Base-by-base conservation (phyloP, 2,888 invertebrate species). In the Drosophila affinis region DNA sequence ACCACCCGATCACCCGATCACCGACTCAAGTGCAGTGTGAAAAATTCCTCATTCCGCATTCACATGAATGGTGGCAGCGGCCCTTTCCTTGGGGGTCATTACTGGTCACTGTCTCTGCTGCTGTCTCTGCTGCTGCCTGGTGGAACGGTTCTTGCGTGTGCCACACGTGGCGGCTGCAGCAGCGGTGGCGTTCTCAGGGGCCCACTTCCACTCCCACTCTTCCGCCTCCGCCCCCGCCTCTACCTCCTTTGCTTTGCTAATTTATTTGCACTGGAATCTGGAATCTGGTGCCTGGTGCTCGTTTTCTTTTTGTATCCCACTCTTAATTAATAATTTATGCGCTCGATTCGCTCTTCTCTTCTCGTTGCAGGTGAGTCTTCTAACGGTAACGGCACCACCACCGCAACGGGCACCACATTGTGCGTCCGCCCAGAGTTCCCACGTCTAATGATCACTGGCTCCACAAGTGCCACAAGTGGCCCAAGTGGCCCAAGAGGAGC, bases 311-410 rank as follows among this genome's bases (percentile, higher is more conserved):
- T 56, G 48, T 32, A 29, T 39, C 59, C 24, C 57, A 51, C 21
- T 71, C 62, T 45, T 83, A 86, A 85, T 82, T 84, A 85, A 82
- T 84, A 84, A 85, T 84, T 83, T 83, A 85, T 86, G 77, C 60
- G 21, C 78, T 65, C 56, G 27, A 46, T 39, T 39, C 39, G 39
- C 39, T 39, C 17, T 47, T 57, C 55, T 51, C 58, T 68, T 60
- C 29, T 64, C 61, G 46, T 75, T 78, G 47, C 83, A 80, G 83
- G 81, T 87, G 76, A 87, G 80, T 84, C 79, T 86, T 84, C 79
- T 86, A 82, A 85, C 82, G 79, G 72, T 58, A 72, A 39, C 48
- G 46, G 29, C 24, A 47, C 55, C 61, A 24, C 12, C 46, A 21
- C 10, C 9, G 17, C 53, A 27, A 27, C 27, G 53, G 29, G 29